Evolutionary conservation across 2,888 invertebrate genomes (phyloP).

Genomic region (Stegana nigrithorax): DNA sequence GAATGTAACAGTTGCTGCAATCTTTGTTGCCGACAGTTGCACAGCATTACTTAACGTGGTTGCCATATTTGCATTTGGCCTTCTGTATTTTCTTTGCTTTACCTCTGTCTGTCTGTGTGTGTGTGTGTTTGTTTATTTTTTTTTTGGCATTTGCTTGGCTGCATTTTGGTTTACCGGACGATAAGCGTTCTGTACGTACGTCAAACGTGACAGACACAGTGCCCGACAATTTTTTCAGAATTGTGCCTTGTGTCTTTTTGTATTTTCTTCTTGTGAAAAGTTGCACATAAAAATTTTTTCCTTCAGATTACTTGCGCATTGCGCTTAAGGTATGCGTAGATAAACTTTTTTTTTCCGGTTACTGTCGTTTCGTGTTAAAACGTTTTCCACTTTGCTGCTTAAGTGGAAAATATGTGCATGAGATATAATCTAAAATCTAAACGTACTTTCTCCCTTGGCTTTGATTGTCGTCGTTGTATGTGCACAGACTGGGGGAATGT

Average conservation of each 20-base stretch:
- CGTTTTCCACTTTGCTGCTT: background rate
- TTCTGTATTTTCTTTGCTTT: slow-evolving; percentile 8
- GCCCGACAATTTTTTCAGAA: slow-evolving; percentile 11
- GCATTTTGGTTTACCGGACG: too few relatives aligned
- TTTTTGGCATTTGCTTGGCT: too few relatives aligned
- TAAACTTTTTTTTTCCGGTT: slow-evolving; percentile 14
- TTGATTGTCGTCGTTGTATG: too few relatives aligned
- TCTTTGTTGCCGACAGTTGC: background rate
- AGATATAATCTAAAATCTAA: too few relatives aligned
- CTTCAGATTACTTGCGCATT: too few relatives aligned
- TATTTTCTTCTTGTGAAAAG: background rate
- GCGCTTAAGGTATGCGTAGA: background rate
- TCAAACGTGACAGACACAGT: too few relatives aligned
- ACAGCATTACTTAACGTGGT: background rate
- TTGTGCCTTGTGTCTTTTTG: background rate
- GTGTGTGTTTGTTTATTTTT: slow-evolving; percentile 7
- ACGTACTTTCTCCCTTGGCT: too few relatives aligned
- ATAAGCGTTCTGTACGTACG: slow-evolving; percentile 6
- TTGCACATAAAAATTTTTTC: too few relatives aligned
- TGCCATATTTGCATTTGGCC: slow-evolving; percentile 7
- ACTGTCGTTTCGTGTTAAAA: slow-evolving; percentile 17
- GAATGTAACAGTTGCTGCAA: too few relatives aligned
- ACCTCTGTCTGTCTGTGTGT: background rate
- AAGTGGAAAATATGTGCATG: too few relatives aligned
- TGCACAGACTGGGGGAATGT: too few relatives aligned